phyloP scores from a whole-genome alignment of 2,113 vertebrate species.

The Polyodon spathula region DNA sequence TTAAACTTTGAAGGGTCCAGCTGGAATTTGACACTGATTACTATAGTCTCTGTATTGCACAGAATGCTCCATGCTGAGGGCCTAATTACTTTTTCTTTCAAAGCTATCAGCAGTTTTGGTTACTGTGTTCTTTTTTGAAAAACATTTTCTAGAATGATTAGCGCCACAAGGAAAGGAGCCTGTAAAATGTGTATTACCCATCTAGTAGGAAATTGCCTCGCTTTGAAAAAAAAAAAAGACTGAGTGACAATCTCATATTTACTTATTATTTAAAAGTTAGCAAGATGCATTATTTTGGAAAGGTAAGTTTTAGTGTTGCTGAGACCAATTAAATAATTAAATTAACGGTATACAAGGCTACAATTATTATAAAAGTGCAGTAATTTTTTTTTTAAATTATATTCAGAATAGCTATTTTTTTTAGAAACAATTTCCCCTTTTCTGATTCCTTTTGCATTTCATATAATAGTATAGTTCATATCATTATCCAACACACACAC shows the following conservation, averaged over 20 bases:
- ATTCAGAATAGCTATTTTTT: too few species aligned
- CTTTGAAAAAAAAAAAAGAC: conserved; percentile 1
- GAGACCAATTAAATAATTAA: too few species aligned
- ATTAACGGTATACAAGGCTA: too few species aligned
- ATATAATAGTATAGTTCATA: too few species aligned
- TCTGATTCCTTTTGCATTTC: too few species aligned
- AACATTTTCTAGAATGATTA: not conserved
- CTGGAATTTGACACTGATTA: not conserved
- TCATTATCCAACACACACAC: too few species aligned
- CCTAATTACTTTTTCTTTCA: conserved; percentile 6
- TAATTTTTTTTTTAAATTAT: too few species aligned
- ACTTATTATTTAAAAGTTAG: not conserved
- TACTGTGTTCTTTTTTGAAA: not conserved
- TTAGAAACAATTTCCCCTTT: too few species aligned
- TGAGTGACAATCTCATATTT: not conserved
- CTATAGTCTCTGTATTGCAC: not conserved
- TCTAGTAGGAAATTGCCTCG: not conserved
- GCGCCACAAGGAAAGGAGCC: not conserved
- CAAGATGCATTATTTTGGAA: too few species aligned
- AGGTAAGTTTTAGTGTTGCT: too few species aligned
- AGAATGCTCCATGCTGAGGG: not conserved
- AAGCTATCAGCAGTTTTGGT: not conserved
- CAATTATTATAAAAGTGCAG: too few species aligned
- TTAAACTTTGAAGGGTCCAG: not conserved
- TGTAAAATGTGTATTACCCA: not conserved